Base-by-base conservation (phyloP, 1,140 invertebrate genomes). In the Rhagoletis zephyria region DNA sequence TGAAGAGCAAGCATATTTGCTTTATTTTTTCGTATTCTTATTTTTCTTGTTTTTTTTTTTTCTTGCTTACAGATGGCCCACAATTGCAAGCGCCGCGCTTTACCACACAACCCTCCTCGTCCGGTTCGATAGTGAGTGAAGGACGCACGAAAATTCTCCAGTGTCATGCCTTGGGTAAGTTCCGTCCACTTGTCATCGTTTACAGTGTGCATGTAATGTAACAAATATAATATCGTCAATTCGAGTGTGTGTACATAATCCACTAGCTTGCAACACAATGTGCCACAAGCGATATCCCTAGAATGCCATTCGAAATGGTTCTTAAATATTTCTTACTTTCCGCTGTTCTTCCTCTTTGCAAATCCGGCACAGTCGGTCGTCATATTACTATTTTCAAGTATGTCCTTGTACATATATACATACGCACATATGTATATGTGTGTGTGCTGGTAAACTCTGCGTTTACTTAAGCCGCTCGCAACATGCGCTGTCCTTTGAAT, bases 81-180 rank as follows among this genome's bases (percentile, higher is more conserved):
- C 90, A 91, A 87, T 93, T 96, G 87, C 96, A 97, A 93, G 96
- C 97, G 64, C 97, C 97, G 51, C 94, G 96, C 87, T 97, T 98
- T 93, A 96, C 95, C 89, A 97, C 95, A 88, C 96, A 97, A 90
- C 97, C 97, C 16, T 96, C 96, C 51, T 95, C 96, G 61, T 96
- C 96, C 88, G 96, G 96, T 89, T 97, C 95, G 91, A 96, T 97
- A 90, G 96, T 97, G 89, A 96, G 95, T 91, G 97, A 97, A 94
- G 96, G 96, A 91, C 95, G 96, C 88, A 97, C 96, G 14, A 98
- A 98, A 95, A 97, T 98, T 93, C 94, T 98, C 87, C 97, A 98
- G 93, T 98, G 97, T 93, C 96, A 97, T 93, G 97, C 97, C 30
- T 94, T 96, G 93, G 97, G 97, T 97, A 94, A 96, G 95, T 94